Conservation (phyloP, 2,888 invertebrate species). For the Campopleginae sp. region DNA sequence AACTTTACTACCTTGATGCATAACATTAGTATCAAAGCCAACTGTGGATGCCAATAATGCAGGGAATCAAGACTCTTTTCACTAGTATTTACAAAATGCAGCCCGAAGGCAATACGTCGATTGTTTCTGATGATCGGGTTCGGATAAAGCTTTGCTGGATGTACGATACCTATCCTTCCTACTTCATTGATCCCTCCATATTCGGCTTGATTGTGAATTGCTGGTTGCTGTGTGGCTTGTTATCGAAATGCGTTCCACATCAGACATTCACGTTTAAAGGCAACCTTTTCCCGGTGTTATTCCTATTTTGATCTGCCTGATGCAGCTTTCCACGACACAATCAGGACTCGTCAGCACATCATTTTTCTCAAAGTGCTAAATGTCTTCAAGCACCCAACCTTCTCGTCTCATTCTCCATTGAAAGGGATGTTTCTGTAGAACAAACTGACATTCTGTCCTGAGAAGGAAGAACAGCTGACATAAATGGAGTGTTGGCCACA, state of each 20-base stretch:
- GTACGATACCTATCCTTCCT: slow-evolving; percentile 5
- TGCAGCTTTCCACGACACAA: slow-evolving; percentile 7
- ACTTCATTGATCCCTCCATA: background rate
- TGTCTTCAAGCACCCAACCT: background rate
- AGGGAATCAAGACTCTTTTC: background rate
- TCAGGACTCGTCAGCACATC: background rate
- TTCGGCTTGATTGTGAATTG: slow-evolving; percentile 10
- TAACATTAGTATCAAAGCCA: background rate
- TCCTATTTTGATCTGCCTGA: slow-evolving; percentile 48
- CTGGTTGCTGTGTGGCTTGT: slow-evolving; percentile 26
- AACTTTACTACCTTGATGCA: background rate
- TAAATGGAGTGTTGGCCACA: background rate
- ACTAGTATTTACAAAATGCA: background rate
- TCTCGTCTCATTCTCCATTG: too few species aligned
- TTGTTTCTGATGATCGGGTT: background rate
- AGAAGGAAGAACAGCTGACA: too few species aligned
- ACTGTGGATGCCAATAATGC: background rate
- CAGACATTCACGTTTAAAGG: background rate
- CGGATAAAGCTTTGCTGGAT: background rate
- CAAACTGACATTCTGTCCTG: background rate
- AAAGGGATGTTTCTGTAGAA: background rate
- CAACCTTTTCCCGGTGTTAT: slow-evolving; percentile 36
- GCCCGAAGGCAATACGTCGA: background rate
- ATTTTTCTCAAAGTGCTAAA: background rate
- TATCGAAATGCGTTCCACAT: slow-evolving; percentile 55